phyloP scores from a whole-genome alignment of 2,797 vertebrate species.

The Phalanger gymnotis region DNA sequence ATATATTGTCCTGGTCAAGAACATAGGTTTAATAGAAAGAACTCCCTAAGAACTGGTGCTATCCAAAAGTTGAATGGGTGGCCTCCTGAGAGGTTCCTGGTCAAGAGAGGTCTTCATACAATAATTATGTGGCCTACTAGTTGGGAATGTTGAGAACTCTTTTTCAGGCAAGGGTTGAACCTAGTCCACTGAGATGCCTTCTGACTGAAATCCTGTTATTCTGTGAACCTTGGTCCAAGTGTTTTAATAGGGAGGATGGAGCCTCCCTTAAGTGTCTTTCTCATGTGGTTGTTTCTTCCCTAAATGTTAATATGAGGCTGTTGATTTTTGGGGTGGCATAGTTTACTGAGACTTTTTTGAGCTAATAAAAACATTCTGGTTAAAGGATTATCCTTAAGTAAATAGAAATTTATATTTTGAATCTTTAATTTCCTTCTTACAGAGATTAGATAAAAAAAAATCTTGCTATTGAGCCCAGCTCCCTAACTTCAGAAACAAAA shows the following conservation, averaged over 20 bases:
- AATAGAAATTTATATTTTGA: not conserved
- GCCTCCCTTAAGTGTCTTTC: not conserved
- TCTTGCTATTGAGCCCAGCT: not conserved
- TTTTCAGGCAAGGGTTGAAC: not conserved
- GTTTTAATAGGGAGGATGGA: not conserved
- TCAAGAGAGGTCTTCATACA: not conserved
- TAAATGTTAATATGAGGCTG: not conserved
- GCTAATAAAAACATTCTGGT: fast-evolving
- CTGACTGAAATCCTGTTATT: not conserved
- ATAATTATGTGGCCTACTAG: not conserved
- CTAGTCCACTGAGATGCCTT: not conserved
- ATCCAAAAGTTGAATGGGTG: not conserved
- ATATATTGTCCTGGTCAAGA: not conserved
- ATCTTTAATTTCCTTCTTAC: not conserved
- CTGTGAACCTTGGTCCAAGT: not conserved
- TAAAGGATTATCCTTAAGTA: not conserved
- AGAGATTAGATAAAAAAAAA: not conserved
- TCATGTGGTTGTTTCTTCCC: not conserved
- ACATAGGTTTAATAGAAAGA: not conserved
- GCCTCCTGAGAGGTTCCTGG: not conserved
- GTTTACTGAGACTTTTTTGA: not conserved
- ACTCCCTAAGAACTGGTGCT: not conserved
- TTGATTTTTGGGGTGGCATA: not conserved
- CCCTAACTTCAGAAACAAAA: not conserved
- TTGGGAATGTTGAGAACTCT: not conserved